These are phyloP conservation scores for Vanacampus margaritifer DNA, from an alignment of 2,113 vertebrate genomes.

Conservation along the genomic window DNA sequence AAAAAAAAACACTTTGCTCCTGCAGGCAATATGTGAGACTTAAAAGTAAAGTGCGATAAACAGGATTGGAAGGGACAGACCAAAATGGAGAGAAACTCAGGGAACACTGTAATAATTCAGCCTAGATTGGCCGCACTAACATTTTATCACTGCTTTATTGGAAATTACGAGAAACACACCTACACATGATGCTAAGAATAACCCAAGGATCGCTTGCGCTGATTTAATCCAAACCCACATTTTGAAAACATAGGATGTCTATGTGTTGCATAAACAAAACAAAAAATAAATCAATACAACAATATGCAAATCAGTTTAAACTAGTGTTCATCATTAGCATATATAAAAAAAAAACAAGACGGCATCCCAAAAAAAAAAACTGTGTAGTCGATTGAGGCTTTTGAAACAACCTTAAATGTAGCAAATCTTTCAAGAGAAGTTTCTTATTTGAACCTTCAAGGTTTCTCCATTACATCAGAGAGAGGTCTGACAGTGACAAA, in stretches of 20 bases:
- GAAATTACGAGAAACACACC: conserved; percentile 37
- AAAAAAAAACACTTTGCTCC: conserved; percentile 25
- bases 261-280: background rate
- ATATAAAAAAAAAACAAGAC: background rate
- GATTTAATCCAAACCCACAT: background rate
- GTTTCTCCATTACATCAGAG: background rate
- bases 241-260: background rate
- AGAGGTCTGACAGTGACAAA: background rate
- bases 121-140: conserved; percentile 47
- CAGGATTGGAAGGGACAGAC: conserved; percentile 2
- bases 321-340: background rate
- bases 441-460: conserved; percentile 5
- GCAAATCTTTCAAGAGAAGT: background rate
- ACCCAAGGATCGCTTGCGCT: background rate
- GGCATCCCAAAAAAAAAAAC: background rate
- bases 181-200: conserved; percentile 15
- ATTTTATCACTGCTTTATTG: conserved; percentile 56
- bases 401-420: background rate
- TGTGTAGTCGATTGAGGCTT: background rate
- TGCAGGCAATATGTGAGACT: conserved; percentile 13
- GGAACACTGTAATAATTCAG: conserved; percentile 44
- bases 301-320: background rate
- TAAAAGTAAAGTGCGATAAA: conserved; percentile 8
- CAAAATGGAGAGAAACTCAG: conserved; percentile 22
- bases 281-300: background rate